Evolutionary conservation across 2,888 invertebrate species (phyloP).

Genomic region (Nematopogon swammerdamellus): DNA sequence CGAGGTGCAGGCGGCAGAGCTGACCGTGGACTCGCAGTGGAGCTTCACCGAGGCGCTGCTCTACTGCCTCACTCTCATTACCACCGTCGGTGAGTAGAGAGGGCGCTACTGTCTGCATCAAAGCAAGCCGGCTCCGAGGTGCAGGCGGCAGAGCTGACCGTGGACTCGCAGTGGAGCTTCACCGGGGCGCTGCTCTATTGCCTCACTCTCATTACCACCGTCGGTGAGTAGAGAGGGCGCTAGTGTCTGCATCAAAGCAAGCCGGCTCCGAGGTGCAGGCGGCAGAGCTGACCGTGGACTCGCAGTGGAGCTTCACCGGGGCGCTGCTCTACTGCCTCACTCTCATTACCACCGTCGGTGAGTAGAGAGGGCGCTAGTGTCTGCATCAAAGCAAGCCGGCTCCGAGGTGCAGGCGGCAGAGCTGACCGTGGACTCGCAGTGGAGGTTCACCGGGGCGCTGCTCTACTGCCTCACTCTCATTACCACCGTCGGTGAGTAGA

Average conservation of each 20-base stretch:
- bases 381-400: no score
- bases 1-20: conserved; percentile 11
- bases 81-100: conserved; percentile 17
- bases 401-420: no score
- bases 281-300: conserved; percentile 44
- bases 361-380: conserved; percentile 18
- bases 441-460: conserved; percentile 70
- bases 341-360: conserved; percentile 74
- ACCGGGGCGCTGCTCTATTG: conserved; percentile 70
- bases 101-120: conserved; percentile 2
- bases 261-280: no score
- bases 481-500: conserved; percentile 68
- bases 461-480: conserved; percentile 72
- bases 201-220: conserved; percentile 72
- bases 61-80: conserved; percentile 69
- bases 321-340: conserved; percentile 71
- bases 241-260: no score
- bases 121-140: no score
- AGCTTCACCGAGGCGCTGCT: conserved; percentile 70
- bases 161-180: conserved; percentile 64
- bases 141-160: conserved; percentile 52
- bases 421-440: conserved; percentile 37
- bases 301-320: conserved; percentile 68
- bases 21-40: conserved; percentile 68
- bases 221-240: conserved; percentile 54